phyloP scores from a whole-genome alignment of 2,113 vertebrate species.

The Tretioscincus oriximinensis region DNA sequence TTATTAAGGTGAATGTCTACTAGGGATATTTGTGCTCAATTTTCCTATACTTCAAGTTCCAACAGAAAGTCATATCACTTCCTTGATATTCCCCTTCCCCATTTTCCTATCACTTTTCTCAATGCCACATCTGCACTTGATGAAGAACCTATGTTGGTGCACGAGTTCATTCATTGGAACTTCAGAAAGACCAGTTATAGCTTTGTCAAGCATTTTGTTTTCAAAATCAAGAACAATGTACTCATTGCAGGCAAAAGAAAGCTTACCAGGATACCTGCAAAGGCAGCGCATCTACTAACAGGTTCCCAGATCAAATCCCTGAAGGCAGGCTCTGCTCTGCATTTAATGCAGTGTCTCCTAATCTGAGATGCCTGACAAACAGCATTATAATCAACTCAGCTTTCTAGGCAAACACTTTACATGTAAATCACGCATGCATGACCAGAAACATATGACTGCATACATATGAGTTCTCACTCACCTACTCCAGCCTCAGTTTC shows the following conservation, averaged over 20 bases:
- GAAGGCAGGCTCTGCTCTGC: conserved; percentile 8
- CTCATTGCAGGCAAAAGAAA: not conserved
- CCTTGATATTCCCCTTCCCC: not conserved
- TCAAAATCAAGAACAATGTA: not conserved
- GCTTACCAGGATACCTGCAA: not conserved
- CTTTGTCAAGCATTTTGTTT: not conserved
- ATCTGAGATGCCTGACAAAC: conserved; percentile 66
- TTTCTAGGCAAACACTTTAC: not conserved
- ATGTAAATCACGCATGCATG: not conserved
- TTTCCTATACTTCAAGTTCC: conserved; percentile 11
- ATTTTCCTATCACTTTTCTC: not conserved
- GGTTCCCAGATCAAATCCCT: not conserved
- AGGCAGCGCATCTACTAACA: not conserved
- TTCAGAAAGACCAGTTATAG: not conserved
- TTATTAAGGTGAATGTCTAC: not conserved
- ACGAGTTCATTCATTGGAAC: not conserved
- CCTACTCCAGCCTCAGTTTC: not conserved
- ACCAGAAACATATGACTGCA: not conserved
- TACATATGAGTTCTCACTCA: not conserved
- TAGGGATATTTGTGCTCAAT: conserved; percentile 29
- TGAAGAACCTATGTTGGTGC: not conserved
- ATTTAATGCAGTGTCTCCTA: conserved; percentile 53
- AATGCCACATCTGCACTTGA: not conserved
- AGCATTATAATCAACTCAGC: conserved; percentile 56
- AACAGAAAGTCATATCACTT: not conserved